Base-by-base conservation (phyloP, 2,113 vertebrate genomes). In the Cheilinus undulatus region DNA sequence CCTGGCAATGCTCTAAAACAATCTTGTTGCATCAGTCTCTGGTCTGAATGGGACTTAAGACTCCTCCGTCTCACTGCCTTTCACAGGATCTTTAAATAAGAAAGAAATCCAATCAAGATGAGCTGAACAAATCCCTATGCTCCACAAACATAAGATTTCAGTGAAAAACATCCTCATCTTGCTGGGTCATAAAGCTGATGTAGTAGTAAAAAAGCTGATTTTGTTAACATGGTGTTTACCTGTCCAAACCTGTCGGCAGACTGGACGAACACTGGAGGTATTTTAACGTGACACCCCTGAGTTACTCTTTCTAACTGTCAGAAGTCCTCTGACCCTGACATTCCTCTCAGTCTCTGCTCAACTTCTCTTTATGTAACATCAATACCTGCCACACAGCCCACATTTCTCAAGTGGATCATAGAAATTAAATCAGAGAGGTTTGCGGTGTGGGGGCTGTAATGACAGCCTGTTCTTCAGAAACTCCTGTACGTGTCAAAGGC, bases 401-500 rank as follows among this genome's bases (percentile, higher is more conserved):
- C 66, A 57, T 76, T 66, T 82, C 28, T 65, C 6, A 26, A 12
- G 60, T 70, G 50, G 67, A 80, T 86, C 63, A 58, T 69, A 71
- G 60, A 70, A 74, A 86, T 88, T 63, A 84, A 10, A 43, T 57
- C 28, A 61, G 52, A 58, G 38, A 59, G 64, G 46, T 60, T 56
- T 24, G 65, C 49, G 24, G 66, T 50, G 30, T 22, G 1, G 22
- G 68, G 68, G 70, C 64, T 88, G 66, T 83, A 79, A 85, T 82
- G 70, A 85, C 2, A 48, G 51, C 50, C 42, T 48, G 54, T 24
- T 54, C 52, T 95, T 88, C 91, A 92, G 92, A 94, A 92, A 94
- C 93, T 92, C 92, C 73, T 89, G 92, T 93, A 90, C 75, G 80
- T 68, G 93, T 93, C 91, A 92, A 91, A 92, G 89, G 76, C 91